Base-by-base conservation (phyloP, 2,888 invertebrate species). In the Rosalia funebris region DNA sequence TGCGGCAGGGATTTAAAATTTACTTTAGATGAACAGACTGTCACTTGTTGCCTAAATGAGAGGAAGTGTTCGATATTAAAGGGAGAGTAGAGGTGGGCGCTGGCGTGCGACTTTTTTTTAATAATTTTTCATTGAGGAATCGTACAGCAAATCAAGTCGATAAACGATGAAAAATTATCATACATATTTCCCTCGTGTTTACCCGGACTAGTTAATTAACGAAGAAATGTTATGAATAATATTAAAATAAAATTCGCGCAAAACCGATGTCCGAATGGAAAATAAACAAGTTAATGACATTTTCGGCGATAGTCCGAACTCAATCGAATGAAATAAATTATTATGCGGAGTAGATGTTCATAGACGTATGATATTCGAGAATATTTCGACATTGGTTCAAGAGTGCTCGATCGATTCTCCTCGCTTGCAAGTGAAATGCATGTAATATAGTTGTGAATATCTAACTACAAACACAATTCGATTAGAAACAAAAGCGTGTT, bases 31-130 rank as follows among this genome's bases (percentile, higher is more conserved):
- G 39, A 50, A 47, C 34, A 34, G 34, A 50, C 41, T 48, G 47
- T 57, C 56, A 57, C 56, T 57, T 57, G 56, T 57, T 57, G 56
- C 56, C 56, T 57, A 36, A 41, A 47, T 39, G 34, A 47, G 48
- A 57, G 56, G 56, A 47, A 57, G 41, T 47, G 55, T 56, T 56
- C 55, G 46, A 56, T 56, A 56, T 37, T 37, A 37, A 48, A 36
- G n/a, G n/a, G n/a, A n/a, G n/a, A n/a, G 47, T 54, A 54, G 54
- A 44, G 54, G 11, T 54, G 54, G 54, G 54, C 10, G 44, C 54
- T 42, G 42, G 17, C 12, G 25, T 25, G 16, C 36, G 10, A 37
- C 17, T n/a, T n/a, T n/a, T n/a, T n/a, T n/a, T n/a, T n/a, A n/a
- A n/a, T n/a, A n/a, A n/a, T n/a, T n/a, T n/a, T n/a, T n/a, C n/a